These are phyloP conservation scores for Acromyrmex charruanus DNA, from an alignment of 1,140 invertebrate species.

Conservation along the genomic window DNA sequence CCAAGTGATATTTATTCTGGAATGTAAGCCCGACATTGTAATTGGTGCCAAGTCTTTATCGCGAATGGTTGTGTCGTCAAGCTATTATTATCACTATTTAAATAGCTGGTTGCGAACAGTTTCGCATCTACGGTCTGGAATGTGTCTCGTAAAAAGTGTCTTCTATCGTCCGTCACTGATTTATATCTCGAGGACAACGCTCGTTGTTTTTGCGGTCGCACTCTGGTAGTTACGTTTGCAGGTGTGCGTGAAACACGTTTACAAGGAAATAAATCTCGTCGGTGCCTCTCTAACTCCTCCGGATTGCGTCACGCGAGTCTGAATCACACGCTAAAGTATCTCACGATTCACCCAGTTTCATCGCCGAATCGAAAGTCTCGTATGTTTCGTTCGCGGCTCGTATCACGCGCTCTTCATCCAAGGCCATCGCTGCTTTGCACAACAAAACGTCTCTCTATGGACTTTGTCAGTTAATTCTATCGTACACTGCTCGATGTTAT, in stretches of 20 bases:
- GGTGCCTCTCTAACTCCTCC: conserved; percentile 4
- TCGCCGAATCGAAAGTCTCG: conserved; percentile 46
- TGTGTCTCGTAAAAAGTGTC: conserved; percentile 39
- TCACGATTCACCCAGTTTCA: conserved; percentile 48
- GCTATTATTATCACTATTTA: conserved; percentile 47
- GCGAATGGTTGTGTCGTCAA: not conserved
- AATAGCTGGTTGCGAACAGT: conserved; percentile 26
- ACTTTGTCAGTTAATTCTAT: not conserved
- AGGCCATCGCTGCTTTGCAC: conserved; percentile 17
- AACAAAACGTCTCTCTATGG: conserved; percentile 7
- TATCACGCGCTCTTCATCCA: conserved; percentile 19
- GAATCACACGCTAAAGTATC: conserved; percentile 45
- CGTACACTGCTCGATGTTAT: conserved; percentile 9
- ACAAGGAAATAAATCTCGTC: conserved; percentile 42
- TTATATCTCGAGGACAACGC: conserved; percentile 45
- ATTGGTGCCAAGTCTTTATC: conserved; percentile 18
- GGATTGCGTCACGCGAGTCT: conserved; percentile 45
- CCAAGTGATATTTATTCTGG: not conserved
- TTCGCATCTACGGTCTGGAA: conserved; percentile 37
- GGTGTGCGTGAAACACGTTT: conserved; percentile 20
- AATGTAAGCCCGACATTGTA: not conserved
- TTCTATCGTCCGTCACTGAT: conserved; percentile 6
- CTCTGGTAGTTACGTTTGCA: not conserved
- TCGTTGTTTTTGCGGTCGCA: conserved; percentile 31
- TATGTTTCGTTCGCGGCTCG: not conserved